Conservation (phyloP, 2,888 invertebrate species). For the Brachyptera risi region DNA sequence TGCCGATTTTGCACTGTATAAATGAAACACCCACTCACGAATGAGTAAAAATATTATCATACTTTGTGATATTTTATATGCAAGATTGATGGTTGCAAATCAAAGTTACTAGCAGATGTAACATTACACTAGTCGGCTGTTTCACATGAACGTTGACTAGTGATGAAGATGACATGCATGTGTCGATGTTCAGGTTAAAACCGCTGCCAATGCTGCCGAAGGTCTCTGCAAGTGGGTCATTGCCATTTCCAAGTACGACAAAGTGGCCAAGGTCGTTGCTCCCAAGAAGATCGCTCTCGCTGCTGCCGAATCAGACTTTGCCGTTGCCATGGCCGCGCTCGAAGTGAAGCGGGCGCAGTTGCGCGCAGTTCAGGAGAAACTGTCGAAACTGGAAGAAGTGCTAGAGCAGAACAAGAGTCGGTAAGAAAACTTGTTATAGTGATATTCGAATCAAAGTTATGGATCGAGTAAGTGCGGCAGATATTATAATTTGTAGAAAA, state of each 20-base stretch:
- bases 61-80: no score
- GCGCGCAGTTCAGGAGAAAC: constrained; percentile 52
- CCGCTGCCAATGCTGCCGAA: constrained; percentile 85
- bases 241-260: constrained; percentile 92
- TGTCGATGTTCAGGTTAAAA: constrained; percentile 63
- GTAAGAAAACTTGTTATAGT: constrained; percentile 58
- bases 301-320: constrained; percentile 78
- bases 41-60: no score
- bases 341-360: constrained; percentile 74
- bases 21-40: no score
- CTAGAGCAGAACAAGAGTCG: constrained; percentile 57
- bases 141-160: no score
- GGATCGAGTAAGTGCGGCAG: no score
- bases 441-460: no score
- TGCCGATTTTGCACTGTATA: no score
- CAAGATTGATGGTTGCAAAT: no score
- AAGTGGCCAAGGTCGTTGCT: constrained; percentile 85
- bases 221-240: constrained; percentile 92
- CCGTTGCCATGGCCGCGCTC: constrained; percentile 67
- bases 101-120: no score
- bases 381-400: constrained; percentile 59
- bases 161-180: no score
- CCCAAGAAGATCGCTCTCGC: constrained; percentile 91
- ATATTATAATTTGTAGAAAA: no score
- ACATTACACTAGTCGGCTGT: no score